phyloP scores from a whole-genome alignment of 2,113 vertebrate genomes.

The Xyliphius kryptos region DNA sequence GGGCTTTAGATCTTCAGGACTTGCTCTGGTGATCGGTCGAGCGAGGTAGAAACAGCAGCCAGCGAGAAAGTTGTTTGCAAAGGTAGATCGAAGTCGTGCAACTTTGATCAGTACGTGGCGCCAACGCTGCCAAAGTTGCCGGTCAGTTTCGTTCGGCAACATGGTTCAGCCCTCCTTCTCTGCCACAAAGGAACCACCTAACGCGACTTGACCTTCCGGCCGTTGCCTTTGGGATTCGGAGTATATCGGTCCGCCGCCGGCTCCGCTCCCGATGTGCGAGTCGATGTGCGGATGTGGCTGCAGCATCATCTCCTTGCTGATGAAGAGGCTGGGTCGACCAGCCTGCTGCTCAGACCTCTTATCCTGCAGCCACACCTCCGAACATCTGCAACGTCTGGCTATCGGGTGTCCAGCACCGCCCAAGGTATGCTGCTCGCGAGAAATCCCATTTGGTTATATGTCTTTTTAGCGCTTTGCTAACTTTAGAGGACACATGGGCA shows the following conservation, averaged over 20 bases:
- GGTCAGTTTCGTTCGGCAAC: no score
- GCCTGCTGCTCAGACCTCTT: slow-evolving; percentile 93
- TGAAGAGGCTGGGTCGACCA: slow-evolving; percentile 95
- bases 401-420: slow-evolving; percentile 77
- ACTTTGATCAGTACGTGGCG: no score
- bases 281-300: slow-evolving; percentile 98
- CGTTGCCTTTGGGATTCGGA: background rate
- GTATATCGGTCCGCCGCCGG: background rate
- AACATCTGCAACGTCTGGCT: slow-evolving; percentile 90
- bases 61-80: no score
- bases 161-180: background rate
- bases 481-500: no score
- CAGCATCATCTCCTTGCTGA: slow-evolving; percentile 95
- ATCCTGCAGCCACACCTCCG: slow-evolving; percentile 85
- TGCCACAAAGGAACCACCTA: background rate
- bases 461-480: no score
- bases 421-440: slow-evolving; percentile 69
- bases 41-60: no score
- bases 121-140: no score
- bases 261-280: slow-evolving; percentile 64
- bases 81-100: no score
- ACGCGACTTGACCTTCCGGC: slow-evolving; percentile 5
- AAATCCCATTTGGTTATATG: no score
- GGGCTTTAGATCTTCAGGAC: background rate
- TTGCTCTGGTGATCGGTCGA: background rate